Base-by-base conservation (phyloP, 2,888 invertebrate species). In the Xestoiulus laeticollis region DNA sequence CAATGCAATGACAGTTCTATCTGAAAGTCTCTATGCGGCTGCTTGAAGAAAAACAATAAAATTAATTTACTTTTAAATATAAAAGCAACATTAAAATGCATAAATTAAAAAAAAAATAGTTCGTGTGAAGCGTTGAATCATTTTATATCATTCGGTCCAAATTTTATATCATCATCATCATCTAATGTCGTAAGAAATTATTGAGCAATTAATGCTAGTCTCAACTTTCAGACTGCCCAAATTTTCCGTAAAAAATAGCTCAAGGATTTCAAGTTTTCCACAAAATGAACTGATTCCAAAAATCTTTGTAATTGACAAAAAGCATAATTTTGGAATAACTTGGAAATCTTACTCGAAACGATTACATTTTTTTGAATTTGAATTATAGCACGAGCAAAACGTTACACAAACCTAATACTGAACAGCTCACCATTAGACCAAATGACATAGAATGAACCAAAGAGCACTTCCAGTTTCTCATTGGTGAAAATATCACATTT, bases 401-500 rank as follows among this genome's bases (percentile, higher is more conserved):
- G 6, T 8, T 43, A 12, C 43, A 43, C 43, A 5, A 8, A 43
- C 43, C 43, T 43, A 5, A 43, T 43, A 12, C 43, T 43, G n/a
- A 59, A 19, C 59, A 19, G 8, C n/a, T 59, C 22, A 6, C 5
- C 48, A 14, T 26, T 26, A 12, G 68, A 68, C 26, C 26, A 68
- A 22, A 26, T 68, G 68, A 68, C 19, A 59, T 59, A 26, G 26
- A 68, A 68, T 26, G 26, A 19, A 68, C 68, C 68, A 26, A 22
- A 26, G 12, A 26, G 68, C 68, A 68, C 22, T 68, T 26, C 68
- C 10, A 8, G 26, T 26, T 68, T 68, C 68, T 26, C 26, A 68
- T 26, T 26, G 10, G 68, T 68, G 68, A 68, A 68, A 68, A 68
- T 68, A 68, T 68, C 68, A 68, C 68, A 68, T 68, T 68, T 68